Evolutionary conservation across 2,113 vertebrate genomes (phyloP), one percentile per base, ranked within the genome.

Genomic region (Malurus elegans): DNA sequence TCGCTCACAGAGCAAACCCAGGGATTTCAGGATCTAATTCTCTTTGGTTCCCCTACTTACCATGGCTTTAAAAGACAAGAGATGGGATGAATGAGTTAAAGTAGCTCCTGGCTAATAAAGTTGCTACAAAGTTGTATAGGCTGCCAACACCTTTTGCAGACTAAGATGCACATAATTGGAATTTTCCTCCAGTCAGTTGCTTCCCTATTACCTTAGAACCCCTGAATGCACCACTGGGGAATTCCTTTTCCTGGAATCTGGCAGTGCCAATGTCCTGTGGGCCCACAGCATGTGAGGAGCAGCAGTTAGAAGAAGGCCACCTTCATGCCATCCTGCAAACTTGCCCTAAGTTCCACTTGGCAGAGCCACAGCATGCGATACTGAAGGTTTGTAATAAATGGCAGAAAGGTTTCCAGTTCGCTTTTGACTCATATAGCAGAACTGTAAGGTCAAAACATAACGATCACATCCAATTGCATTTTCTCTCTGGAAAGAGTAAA

Each of bases 401-500:
- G 28, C 18, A 79, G 65, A 73, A 94, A 92, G 31, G 47, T 69
- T 66, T 88, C 32, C 81, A 83, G 38, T 60, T 82, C 51, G n/a
- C 31, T 96, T 96, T 94, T 87, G 32, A 91, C 60, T 76, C 69
- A 61, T 67, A n/a, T 9, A 23, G 50, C 36, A 45, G 36, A 88
- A 89, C 9, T 44, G 86, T 86, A 67, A 93, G 78, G 25, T 69
- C 25, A 90, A 81, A 97, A 92, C 58, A 79, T 72, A 91, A 29
- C 7, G 56, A 72, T 62, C 62, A 61, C 12, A 19, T 47, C 45
- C 60, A 67, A 34, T 48, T 79, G 58, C 64, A 56, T 91, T 94
- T 93, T 88, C 69, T 90, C 26, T 62, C 50, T 88, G 73, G 50
- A 86, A 95, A 81, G 64, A 64, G 62, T 57, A 92, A 94, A 92